Base-by-base conservation (phyloP, 2,888 invertebrate species). In the Epinotia brunnichana region DNA sequence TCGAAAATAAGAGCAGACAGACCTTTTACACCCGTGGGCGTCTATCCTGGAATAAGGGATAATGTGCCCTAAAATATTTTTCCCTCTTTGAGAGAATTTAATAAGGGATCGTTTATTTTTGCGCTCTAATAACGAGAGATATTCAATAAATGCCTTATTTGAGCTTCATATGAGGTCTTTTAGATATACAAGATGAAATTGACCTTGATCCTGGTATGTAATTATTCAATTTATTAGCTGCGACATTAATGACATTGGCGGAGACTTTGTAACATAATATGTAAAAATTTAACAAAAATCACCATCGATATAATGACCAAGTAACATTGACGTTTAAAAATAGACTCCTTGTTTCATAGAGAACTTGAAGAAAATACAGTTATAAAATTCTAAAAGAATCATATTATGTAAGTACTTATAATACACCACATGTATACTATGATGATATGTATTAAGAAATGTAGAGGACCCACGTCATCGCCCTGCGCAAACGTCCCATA, bases 81-180 rank as follows among this genome's bases (percentile, higher is more conserved):
- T 13, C 35, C 44, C 19, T 51, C 51, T n/a, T 17, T 17, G 11
- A 57, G 59, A 5, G 11, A 29, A 60, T 60, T 66, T 66, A 60
- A 66, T 66, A 66, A 60, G 10, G 41, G 59, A 24, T n/a, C 56
- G 24, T 39, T 64, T 59, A 59, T 70, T 70, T 59, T 53, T 41
- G 39, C 21, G 64, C 51, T 17, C 29, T 59, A 64, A 59, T 70
- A 64, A 51, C 51, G 24, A 53, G 35, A 53, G 3, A 53, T 21
- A 19, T 54, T 54, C 19, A n/a, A 15, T 69, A 41, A 61, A 61
- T 60, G 15, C 9, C 29, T 21, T 39, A 69, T 69, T 48, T 21
- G 41, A 10, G 60, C 11, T 21, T 61, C 64, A 3, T 54, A 10
- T 17, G 2, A 17, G 3, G 9, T 35, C 35, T 35, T 35, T 35